Base-by-base conservation (phyloP, 2,113 vertebrate genomes). In the Tichodroma muraria region DNA sequence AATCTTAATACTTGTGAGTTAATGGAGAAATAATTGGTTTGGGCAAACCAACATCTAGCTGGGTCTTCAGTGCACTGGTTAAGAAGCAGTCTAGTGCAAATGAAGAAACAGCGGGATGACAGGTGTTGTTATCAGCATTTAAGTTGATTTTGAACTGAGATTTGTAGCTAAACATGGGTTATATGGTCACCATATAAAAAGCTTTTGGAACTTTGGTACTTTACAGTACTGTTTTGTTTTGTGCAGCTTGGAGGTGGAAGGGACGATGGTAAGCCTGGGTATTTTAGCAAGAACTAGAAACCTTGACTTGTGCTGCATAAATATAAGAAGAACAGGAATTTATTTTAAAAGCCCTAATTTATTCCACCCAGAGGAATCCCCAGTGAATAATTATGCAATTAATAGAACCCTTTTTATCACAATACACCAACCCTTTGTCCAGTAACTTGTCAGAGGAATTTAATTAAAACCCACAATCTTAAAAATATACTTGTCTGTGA, bases 401-500 rank as follows among this genome's bases (percentile, higher is more conserved):
- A 90, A 92, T 88, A 77, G 15, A 12, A 2, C 33, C 2, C 18
- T 65, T 94, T 89, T 84, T 77, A 85, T 87, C 42, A 49, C 57
- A 70, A 68, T 78, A 78, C 45, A 85, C 59, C 31, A 86, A 52
- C 65, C 44, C 20, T 94, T 96, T 97, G 95, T 96, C 89, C 88
- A 82, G 64, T 63, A 93, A 63, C 71, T 92, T 95, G 93, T 97
- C 93, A 96, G 71, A 93, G 87, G 92, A 96, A 94, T 97, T 96
- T 93, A 97, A 97, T 97, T 95, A 94, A 94, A 92, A 61, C 73
- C 4, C 37, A 47, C 61, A 38, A 45, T 94, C 78, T 93, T 73
- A 92, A 95, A 93, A 94, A 88, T 81, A 89, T 38, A 80, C 73
- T 92, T 90, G 73, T 85, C 64, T 88, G 35, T 75, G 83, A 54